Base-by-base conservation (phyloP, 1,140 invertebrate genomes). In the Lepidurus packardi region DNA sequence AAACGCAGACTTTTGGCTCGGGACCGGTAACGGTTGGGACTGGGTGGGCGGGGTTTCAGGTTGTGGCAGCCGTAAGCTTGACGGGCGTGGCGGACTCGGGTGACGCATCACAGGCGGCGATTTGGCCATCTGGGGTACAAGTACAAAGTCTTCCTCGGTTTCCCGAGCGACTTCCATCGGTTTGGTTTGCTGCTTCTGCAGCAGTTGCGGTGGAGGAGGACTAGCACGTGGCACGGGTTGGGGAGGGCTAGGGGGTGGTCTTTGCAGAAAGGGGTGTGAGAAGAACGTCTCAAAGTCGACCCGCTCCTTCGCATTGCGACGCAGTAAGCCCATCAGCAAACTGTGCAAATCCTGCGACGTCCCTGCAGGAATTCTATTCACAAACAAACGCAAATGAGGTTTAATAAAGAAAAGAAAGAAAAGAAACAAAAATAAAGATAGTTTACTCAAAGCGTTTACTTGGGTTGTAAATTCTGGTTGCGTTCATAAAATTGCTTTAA, bases 401-500 rank as follows among this genome's bases (percentile, higher is more conserved):
- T 45, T 76, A 43, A 9, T 16, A 74, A 74, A 43, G 21, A 44
- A 44, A 24, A 4, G n/a, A 76, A 41, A 11, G 45, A 45, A 65
- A n/a, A n/a, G n/a, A 13, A 47, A n/a, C 21, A 21, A 47, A 21
- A n/a, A 44, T 10, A n/a, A 25, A 25, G 8, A 76, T 0, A 25
- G 47, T 45, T 77, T 13, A 25, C 6, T 13, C 7, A 53, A 16
- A 11, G 6, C 16, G 87, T 90, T 88, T 89, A 97, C 95, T 96
- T 97, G 81, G 98, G 98, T 78, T 92, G 90, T 78, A 99, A 88
- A 85, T 98, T 95, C n/a, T 91, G 89, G 86, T 96, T 97, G 84
- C 96, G 96, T 85, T 99, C 98, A 84, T 99, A 99, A 85, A 94
- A 98, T 81, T 92, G 90, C 87, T 98, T 99, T 25, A 99, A 88